These are phyloP conservation scores for Labeo catla DNA, from an alignment of 2,113 vertebrate species.

Conservation along the genomic window DNA sequence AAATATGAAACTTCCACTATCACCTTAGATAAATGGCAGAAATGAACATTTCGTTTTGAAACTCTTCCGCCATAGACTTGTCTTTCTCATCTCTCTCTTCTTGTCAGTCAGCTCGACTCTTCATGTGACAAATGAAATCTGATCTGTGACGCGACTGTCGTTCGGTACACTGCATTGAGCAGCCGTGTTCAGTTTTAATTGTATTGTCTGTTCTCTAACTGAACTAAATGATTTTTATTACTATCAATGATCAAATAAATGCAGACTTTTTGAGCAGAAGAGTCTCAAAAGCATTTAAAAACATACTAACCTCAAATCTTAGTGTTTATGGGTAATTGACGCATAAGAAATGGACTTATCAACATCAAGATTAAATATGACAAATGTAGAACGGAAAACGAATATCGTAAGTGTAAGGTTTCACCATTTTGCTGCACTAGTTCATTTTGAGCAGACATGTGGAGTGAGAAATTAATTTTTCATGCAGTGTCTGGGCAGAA, in stretches of 20 bases:
- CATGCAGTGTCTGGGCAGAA: background rate
- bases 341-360: background rate
- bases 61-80: no score
- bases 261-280: background rate
- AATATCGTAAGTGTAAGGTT: background rate
- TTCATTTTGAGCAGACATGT: background rate
- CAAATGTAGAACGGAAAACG: background rate
- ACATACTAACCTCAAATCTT: background rate
- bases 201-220: no score
- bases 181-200: no score
- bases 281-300: background rate
- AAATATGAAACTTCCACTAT: no score
- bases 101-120: no score
- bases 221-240: no score
- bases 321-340: background rate
- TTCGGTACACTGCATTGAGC: no score
- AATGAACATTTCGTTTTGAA: no score
- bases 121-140: no score
- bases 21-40: no score
- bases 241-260: background rate
- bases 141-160: no score
- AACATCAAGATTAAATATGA: background rate
- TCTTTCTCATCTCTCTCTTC: no score
- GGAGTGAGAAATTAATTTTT: background rate
- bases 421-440: background rate